phyloP scores from a whole-genome alignment of 2,113 vertebrate genomes.

The Ursus arctos region DNA sequence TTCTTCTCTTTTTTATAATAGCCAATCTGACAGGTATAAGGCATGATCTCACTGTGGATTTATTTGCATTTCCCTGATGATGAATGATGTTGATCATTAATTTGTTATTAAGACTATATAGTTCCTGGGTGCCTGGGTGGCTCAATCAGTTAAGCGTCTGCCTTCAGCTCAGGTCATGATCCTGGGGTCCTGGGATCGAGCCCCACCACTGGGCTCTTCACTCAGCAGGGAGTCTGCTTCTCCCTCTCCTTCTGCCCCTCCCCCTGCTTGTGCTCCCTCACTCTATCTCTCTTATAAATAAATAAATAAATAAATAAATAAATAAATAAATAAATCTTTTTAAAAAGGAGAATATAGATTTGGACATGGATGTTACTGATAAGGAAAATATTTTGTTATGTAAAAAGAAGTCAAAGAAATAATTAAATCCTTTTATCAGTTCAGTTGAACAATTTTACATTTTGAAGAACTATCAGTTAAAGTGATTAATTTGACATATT shows the following conservation, averaged over 20 bases:
- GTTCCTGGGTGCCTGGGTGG: background rate
- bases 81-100: background rate
- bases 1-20: background rate
- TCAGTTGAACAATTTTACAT: background rate
- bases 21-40: background rate
- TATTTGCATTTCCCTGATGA: background rate
- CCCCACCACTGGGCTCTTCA: background rate
- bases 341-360: background rate
- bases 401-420: conserved; percentile 18
- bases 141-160: background rate
- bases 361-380: background rate
- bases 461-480: background rate
- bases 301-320: too few species aligned
- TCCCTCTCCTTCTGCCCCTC: too few species aligned
- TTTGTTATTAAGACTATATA: background rate
- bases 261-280: too few species aligned
- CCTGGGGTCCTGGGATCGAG: background rate
- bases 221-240: too few species aligned
- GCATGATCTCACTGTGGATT: background rate
- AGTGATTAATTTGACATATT: background rate
- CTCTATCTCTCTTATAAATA: background rate
- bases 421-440: background rate
- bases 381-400: background rate
- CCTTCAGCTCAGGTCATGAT: background rate
- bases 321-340: background rate